Evolutionary conservation across 2,888 invertebrate species (phyloP).

Genomic region (Spodoptera picta): DNA sequence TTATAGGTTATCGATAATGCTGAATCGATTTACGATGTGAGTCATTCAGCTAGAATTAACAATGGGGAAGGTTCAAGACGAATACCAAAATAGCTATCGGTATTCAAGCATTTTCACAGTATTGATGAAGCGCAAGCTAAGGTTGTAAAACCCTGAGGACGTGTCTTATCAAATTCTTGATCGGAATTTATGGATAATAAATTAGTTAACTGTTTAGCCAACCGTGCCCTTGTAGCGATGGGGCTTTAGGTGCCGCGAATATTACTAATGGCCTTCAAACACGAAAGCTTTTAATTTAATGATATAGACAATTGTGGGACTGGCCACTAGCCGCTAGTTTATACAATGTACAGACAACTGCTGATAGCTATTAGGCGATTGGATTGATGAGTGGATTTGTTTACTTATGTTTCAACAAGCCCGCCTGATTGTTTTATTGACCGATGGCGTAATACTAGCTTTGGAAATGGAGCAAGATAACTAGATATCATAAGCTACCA

Average conservation of each 20-base stretch:
- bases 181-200: constrained; percentile 79
- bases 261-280: constrained; percentile 76
- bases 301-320: constrained; percentile 68
- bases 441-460: constrained; percentile 2
- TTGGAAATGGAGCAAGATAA: not conserved
- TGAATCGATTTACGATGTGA: constrained; percentile 18
- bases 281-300: constrained; percentile 84
- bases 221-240: constrained; percentile 70
- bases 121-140: constrained; percentile 61
- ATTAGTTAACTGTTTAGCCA: constrained; percentile 76
- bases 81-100: constrained; percentile 46
- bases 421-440: constrained; percentile 36
- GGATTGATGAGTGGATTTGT: constrained; percentile 59
- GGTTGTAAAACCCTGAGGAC: constrained; percentile 71
- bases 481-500: not conserved
- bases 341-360: constrained; percentile 53
- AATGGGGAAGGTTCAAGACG: constrained; percentile 35
- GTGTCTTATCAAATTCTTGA: constrained; percentile 78
- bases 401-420: constrained; percentile 43
- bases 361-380: constrained; percentile 65
- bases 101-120: constrained; percentile 51
- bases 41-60: constrained; percentile 29
- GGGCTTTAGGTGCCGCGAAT: constrained; percentile 71
- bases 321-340: constrained; percentile 48
- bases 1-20: constrained; percentile 23